These are phyloP conservation scores for Otolemur garnettii DNA, from an alignment of 2,113 vertebrate species.

Conservation along the genomic window DNA sequence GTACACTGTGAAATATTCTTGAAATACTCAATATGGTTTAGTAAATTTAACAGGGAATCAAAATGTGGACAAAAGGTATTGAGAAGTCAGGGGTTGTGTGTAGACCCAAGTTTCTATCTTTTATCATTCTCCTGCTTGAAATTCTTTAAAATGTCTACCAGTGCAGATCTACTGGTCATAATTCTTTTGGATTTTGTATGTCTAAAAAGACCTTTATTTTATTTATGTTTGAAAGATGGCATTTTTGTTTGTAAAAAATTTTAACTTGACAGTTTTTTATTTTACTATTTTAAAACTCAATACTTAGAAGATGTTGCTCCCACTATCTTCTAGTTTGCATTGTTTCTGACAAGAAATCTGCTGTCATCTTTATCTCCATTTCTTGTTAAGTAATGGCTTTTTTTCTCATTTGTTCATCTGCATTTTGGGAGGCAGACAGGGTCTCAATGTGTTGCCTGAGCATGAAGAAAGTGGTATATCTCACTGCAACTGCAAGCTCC, in stretches of 20 bases:
- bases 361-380: neutral
- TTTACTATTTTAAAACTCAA: neutral
- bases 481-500: too few relatives aligned
- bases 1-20: neutral
- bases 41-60: neutral
- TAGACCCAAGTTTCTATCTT: neutral
- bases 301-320: neutral
- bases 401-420: neutral
- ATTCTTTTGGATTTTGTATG: neutral
- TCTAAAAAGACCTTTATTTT: neutral
- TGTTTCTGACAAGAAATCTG: neutral
- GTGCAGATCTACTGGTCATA: neutral
- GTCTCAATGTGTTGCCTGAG: too few relatives aligned
- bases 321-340: neutral
- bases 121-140: neutral
- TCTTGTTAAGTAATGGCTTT: neutral
- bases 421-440: neutral
- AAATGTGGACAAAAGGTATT: neutral
- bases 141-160: neutral
- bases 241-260: slow-evolving; percentile 2
- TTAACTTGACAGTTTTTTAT: neutral
- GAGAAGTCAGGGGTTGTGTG: accelerated
- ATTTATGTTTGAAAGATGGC: neutral
- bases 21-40: neutral
- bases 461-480: too few relatives aligned